Conservation (phyloP, 2,797 vertebrate genomes). For the Prionace glauca region DNA sequence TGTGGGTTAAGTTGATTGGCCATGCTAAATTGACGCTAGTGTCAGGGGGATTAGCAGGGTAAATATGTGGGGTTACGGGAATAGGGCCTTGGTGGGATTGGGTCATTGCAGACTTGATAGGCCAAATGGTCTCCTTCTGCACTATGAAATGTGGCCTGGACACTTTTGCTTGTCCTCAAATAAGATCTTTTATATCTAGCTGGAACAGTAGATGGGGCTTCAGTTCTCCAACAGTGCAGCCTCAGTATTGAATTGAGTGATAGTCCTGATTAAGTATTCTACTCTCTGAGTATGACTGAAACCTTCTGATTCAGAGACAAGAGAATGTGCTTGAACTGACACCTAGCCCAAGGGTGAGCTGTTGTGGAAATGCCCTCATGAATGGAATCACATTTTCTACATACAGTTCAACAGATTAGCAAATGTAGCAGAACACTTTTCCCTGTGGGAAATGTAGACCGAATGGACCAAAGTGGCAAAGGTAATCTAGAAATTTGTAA, state of each 20-base stretch:
- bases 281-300: not conserved
- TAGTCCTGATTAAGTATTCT: not conserved
- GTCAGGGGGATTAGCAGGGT: too few relatives aligned
- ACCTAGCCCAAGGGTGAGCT: not conserved
- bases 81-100: too few relatives aligned
- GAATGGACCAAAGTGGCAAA: not conserved
- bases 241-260: not conserved
- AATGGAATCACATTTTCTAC: not conserved
- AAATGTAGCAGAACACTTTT: not conserved
- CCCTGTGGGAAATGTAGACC: not conserved
- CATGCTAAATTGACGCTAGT: too few relatives aligned
- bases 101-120: too few relatives aligned
- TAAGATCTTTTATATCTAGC: not conserved
- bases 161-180: not conserved
- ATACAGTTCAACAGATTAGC: not conserved
- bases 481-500: not conserved
- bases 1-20: too few relatives aligned
- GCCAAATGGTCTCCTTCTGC: too few relatives aligned
- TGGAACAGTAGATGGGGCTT: not conserved
- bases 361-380: not conserved
- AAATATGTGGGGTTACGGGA: too few relatives aligned
- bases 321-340: not conserved
- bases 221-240: not conserved
- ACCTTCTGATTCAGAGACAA: not conserved
- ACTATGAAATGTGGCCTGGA: not conserved